Conservation (phyloP, 2,113 vertebrate species). For the Rhynchomys soricoides region DNA sequence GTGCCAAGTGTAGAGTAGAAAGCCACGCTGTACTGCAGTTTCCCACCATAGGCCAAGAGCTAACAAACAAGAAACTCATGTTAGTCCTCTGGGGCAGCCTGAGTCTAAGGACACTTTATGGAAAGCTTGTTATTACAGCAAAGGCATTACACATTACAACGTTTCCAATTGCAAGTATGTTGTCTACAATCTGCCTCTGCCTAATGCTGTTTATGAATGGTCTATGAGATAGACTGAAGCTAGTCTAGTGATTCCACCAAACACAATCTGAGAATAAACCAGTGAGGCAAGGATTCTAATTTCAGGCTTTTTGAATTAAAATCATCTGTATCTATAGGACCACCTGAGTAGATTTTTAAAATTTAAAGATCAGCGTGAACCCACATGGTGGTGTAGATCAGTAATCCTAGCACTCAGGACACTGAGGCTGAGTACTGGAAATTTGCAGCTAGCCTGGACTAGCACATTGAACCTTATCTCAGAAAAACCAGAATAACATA, state of each 20-base stretch:
- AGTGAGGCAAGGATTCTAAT: neutral
- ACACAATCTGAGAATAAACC: neutral
- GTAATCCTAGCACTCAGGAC: neutral
- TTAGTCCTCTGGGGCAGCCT: constrained; percentile 42
- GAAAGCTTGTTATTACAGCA: neutral
- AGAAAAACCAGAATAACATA: neutral
- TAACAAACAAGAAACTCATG: constrained; percentile 73
- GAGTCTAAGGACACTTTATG: constrained; percentile 29
- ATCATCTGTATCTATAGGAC: neutral
- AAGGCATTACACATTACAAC: constrained; percentile 36
- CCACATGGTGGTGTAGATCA: neutral
- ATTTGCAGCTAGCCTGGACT: neutral
- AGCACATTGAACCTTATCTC: neutral
- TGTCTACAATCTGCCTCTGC: neutral
- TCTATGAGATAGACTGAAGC: neutral
- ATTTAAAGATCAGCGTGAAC: neutral
- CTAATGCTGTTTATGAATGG: neutral
- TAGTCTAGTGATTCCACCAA: neutral
- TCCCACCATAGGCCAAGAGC: constrained; percentile 94
- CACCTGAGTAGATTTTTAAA: neutral
- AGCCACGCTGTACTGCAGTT: constrained; percentile 88
- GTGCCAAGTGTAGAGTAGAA: constrained; percentile 90
- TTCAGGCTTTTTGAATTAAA: constrained; percentile 15
- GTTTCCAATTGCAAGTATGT: neutral
- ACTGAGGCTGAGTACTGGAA: neutral